A percentile compares a stretch with the other conserved stretches of the same genome.
Evolutionary conservation across 2,113 vertebrate species (phyloP).

Genomic region (Misgurnus anguillicaudatus): DNA sequence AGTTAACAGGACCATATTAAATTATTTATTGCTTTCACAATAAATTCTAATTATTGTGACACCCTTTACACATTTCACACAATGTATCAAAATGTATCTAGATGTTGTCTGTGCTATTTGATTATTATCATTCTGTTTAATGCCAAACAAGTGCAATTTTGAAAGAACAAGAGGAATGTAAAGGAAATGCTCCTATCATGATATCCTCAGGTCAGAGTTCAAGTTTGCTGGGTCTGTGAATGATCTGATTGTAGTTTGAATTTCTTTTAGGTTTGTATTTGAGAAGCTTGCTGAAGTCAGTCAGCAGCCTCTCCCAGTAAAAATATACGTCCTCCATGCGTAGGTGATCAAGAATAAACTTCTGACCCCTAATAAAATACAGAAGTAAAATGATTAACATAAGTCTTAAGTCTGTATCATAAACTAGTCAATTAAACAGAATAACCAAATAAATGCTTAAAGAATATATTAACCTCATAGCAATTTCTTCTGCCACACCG

Average conservation of each 20-base stretch:
- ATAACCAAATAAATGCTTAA: not conserved
- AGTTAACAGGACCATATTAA: no score
- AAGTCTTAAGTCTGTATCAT: not conserved
- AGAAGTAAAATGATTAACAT: not conserved
- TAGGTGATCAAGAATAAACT: constrained; percentile 87
- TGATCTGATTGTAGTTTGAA: constrained; percentile 78
- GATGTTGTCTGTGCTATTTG: no score
- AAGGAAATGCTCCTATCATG: not conserved
- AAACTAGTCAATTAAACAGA: not conserved
- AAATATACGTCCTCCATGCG: constrained; percentile 89
- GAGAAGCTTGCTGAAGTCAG: constrained; percentile 81
- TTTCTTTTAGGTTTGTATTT: constrained; percentile 83
- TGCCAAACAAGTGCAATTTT: not conserved
- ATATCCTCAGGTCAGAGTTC: constrained; percentile 76
- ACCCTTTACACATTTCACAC: no score
- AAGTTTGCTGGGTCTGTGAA: constrained; percentile 71
- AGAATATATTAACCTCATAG: constrained; percentile 77
- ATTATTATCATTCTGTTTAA: no score
- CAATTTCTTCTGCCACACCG: constrained; percentile 83
- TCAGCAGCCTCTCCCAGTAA: constrained; percentile 92
- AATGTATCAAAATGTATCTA: no score
- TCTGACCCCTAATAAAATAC: constrained; percentile 79
- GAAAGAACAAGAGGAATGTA: not conserved
- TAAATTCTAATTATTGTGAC: no score
- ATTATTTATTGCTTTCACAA: no score